Conservation (phyloP, 1,140 invertebrate genomes). For the Agrilus planipennis region DNA sequence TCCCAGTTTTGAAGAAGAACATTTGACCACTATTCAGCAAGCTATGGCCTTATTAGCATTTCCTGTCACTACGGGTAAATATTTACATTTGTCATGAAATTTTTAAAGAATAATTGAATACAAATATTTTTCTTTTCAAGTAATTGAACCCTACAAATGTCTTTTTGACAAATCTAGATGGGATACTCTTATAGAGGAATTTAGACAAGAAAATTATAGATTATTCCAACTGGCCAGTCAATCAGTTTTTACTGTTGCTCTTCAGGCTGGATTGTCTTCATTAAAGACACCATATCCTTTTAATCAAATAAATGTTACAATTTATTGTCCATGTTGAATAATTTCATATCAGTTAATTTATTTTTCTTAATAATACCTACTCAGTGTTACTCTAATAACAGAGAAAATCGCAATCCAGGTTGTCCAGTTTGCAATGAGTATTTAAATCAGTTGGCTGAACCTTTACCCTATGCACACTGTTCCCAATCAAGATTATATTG, state of each 20-base stretch:
- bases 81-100: neutral
- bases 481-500: slow-evolving; percentile 90
- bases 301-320: slow-evolving; percentile 5
- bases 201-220: slow-evolving; percentile 86
- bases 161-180: slow-evolving; percentile 50
- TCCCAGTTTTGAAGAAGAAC: slow-evolving; percentile 72
- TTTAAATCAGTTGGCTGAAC: slow-evolving; percentile 73
- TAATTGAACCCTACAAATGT: slow-evolving; percentile 44
- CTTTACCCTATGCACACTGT: slow-evolving; percentile 90
- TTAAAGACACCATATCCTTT: slow-evolving; percentile 79
- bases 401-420: slow-evolving; percentile 60
- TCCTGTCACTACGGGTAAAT: slow-evolving; percentile 59
- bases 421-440: slow-evolving; percentile 90
- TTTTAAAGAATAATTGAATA: no score
- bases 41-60: slow-evolving; percentile 94
- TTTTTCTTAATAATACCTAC: slow-evolving; percentile 28
- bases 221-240: slow-evolving; percentile 85
- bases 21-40: slow-evolving; percentile 77
- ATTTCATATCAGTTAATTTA: slow-evolving; percentile 1
- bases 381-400: slow-evolving; percentile 54
- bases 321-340: neutral
- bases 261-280: slow-evolving; percentile 87
- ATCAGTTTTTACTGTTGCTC: slow-evolving; percentile 81
- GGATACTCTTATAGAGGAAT: slow-evolving; percentile 77
- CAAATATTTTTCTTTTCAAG: slow-evolving; percentile 29